Evolutionary conservation across 2,797 vertebrate genomes (phyloP).

Genomic region (Chelmon rostratus): DNA sequence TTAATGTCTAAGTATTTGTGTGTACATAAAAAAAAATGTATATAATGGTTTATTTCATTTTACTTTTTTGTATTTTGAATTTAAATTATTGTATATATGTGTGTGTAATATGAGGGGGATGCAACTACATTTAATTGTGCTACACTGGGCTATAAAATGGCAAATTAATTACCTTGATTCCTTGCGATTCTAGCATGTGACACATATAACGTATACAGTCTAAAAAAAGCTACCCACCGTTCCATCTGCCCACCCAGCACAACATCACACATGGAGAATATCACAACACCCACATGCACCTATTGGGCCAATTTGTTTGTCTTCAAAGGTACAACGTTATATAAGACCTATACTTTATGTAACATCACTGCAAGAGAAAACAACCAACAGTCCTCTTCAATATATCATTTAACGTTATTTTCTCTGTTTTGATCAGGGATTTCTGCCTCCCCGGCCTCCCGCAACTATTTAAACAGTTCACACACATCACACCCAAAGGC

Average conservation of each 20-base stretch:
- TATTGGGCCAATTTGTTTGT: neutral
- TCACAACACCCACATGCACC: neutral
- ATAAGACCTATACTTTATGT: neutral
- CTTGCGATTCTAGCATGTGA: neutral
- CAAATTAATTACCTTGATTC: neutral
- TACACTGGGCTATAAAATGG: neutral
- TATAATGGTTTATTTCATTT: neutral
- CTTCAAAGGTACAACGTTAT: neutral
- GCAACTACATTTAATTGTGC: neutral
- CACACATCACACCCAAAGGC: constrained; percentile 54
- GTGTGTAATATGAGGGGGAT: too few relatives aligned
- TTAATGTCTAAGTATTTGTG: too few relatives aligned
- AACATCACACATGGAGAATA: constrained; percentile 21
- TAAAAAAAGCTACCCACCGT: constrained; percentile 10
- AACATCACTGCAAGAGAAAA: neutral
- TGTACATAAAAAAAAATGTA: neutral
- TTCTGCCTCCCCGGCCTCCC: constrained; percentile 13
- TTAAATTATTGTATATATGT: too few relatives aligned
- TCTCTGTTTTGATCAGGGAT: constrained; percentile 13
- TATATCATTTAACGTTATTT: neutral
- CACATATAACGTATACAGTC: constrained; percentile 8
- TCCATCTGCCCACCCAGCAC: constrained; percentile 29
- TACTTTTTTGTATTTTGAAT: too few relatives aligned
- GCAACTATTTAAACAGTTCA: constrained; percentile 45
- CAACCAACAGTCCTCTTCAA: neutral